Percentiles rank a stretch among this genome's conserved stretches.
Evolutionary conservation across 2,797 vertebrate species (phyloP).

Genomic region (Phoxinus dragarum): DNA sequence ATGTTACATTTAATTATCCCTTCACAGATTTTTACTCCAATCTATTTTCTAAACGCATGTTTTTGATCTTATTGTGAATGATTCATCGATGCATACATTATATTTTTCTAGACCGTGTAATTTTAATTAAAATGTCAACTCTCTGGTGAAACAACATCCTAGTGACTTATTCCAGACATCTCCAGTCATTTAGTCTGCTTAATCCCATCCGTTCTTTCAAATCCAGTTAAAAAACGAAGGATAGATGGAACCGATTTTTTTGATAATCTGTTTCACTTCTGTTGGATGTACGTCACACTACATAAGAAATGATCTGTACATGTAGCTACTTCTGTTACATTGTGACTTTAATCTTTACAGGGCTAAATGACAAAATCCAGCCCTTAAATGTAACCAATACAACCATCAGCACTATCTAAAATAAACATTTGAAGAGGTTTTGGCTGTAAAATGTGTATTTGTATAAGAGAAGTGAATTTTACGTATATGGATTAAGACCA

Average conservation of each 20-base stretch:
- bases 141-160: not conserved
- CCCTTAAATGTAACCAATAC: no score
- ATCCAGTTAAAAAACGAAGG: not conserved
- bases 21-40: not conserved
- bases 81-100: not conserved
- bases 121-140: not conserved
- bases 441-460: no score
- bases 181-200: not conserved
- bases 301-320: not conserved
- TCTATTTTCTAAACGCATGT: not conserved
- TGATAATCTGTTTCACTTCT: not conserved
- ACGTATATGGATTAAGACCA: no score
- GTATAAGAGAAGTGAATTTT: no score
- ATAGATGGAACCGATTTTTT: no score
- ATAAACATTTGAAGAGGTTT: no score
- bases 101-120: not conserved
- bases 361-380: not conserved
- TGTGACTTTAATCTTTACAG: not conserved
- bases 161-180: not conserved
- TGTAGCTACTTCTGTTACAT: not conserved
- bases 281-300: not conserved
- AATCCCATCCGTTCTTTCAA: not conserved
- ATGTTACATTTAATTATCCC: no score
- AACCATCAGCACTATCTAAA: not conserved
- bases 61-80: not conserved